phyloP scores from a whole-genome alignment of 2,888 invertebrate species.

The Formica aserva region DNA sequence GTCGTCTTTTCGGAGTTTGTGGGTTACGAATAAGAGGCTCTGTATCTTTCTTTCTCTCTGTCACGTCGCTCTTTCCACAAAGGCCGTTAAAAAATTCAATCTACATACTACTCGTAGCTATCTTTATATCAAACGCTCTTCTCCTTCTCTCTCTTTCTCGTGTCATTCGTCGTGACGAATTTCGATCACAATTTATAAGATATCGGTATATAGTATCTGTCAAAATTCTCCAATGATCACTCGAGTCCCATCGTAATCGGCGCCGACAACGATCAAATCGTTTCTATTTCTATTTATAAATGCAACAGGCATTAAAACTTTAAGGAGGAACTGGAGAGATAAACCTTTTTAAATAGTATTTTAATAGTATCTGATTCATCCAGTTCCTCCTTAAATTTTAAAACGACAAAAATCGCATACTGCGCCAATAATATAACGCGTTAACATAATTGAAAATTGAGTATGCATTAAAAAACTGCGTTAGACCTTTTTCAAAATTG shows the following conservation, averaged over 20 bases:
- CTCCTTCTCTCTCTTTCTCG: neutral
- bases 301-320: neutral
- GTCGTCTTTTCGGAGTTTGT: conserved; percentile 53
- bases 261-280: neutral
- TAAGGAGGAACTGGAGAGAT: no score
- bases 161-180: neutral
- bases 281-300: neutral
- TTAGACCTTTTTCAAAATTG: neutral
- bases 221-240: neutral
- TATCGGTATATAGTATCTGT: neutral
- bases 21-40: conserved; percentile 49
- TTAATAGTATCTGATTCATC: no score
- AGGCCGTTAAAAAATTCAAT: conserved; percentile 49
- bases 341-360: no score
- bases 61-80: neutral
- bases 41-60: conserved; percentile 8
- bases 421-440: neutral
- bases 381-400: neutral
- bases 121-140: neutral
- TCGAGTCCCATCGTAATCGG: neutral
- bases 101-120: conserved; percentile 12
- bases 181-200: neutral
- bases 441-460: neutral
- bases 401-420: neutral
- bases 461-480: neutral